Evolutionary conservation across 2,797 vertebrate species (phyloP).

Genomic region (Sparidentex hasta): DNA sequence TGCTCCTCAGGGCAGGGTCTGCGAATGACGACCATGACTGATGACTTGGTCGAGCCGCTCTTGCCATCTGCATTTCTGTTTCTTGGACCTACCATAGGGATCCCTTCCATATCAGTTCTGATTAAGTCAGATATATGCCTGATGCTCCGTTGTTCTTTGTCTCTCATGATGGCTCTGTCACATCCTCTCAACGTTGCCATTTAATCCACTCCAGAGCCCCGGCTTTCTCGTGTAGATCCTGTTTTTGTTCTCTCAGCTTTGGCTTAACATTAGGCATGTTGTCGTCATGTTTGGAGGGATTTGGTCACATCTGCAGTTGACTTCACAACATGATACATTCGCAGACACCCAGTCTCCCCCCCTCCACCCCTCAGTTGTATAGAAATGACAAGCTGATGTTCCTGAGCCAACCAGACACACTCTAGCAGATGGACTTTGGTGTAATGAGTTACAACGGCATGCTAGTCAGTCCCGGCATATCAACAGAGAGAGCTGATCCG

Average conservation of each 20-base stretch:
- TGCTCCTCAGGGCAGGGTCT: slow-evolving; percentile 57
- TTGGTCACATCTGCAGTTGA: slow-evolving; percentile 43
- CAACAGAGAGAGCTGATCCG: slow-evolving; percentile 58
- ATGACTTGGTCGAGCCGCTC: slow-evolving; percentile 67
- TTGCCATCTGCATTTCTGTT: slow-evolving; percentile 62
- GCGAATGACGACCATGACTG: slow-evolving; percentile 58
- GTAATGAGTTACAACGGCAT: slow-evolving; percentile 70
- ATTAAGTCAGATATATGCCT: slow-evolving; percentile 72
- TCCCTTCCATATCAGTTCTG: slow-evolving; percentile 64
- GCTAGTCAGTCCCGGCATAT: slow-evolving; percentile 56
- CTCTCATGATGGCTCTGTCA: slow-evolving; percentile 69
- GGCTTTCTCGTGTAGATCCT: slow-evolving; percentile 32
- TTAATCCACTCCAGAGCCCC: slow-evolving; percentile 59
- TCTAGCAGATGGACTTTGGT: slow-evolving; percentile 46
- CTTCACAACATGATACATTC: slow-evolving; percentile 21
- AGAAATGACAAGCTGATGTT: slow-evolving; percentile 64
- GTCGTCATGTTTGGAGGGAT: slow-evolving; percentile 34
- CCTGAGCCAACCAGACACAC: slow-evolving; percentile 49
- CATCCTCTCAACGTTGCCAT: slow-evolving; percentile 67
- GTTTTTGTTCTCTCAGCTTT: slow-evolving; percentile 49
- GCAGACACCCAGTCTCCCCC: neutral
- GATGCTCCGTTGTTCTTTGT: slow-evolving; percentile 59
- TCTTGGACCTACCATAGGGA: slow-evolving; percentile 55
- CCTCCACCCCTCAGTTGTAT: slow-evolving; percentile 21
- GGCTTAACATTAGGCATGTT: slow-evolving; percentile 42